Evolutionary conservation across 2,113 vertebrate species (phyloP).

Genomic region (Pollachius pollachius): DNA sequence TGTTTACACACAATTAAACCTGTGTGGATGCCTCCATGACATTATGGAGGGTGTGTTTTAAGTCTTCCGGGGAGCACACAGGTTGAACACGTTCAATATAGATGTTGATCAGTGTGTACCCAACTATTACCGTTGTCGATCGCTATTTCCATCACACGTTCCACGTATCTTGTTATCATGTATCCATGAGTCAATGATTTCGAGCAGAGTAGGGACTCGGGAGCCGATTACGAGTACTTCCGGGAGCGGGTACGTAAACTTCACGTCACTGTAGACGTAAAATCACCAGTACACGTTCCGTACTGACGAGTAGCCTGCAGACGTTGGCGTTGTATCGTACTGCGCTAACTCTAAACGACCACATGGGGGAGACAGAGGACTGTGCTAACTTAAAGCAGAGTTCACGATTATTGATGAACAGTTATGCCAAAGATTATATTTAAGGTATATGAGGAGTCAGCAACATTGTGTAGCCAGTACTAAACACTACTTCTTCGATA

Average conservation of each 20-base stretch:
- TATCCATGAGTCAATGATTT: constrained; percentile 9
- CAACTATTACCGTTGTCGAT: constrained; percentile 65
- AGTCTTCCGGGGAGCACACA: too few relatives aligned
- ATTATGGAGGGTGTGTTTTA: too few relatives aligned
- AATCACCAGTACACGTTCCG: constrained; percentile 71
- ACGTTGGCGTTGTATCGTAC: neutral
- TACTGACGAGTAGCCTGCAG: constrained; percentile 71
- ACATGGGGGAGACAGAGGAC: constrained; percentile 38
- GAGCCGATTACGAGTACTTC: constrained; percentile 46
- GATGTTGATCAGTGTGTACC: too few relatives aligned
- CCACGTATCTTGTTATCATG: constrained; percentile 53
- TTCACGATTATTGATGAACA: too few relatives aligned
- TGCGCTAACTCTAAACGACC: neutral
- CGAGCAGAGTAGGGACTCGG: neutral
- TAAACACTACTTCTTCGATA: too few relatives aligned
- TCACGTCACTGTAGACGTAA: constrained; percentile 70
- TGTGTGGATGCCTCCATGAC: too few relatives aligned
- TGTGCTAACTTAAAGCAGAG: neutral
- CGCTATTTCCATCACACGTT: constrained; percentile 66
- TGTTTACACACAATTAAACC: too few relatives aligned
- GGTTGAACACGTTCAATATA: too few relatives aligned
- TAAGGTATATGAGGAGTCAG: too few relatives aligned
- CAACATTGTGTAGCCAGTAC: too few relatives aligned
- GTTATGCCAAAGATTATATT: too few relatives aligned
- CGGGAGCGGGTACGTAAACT: constrained; percentile 62